A percentile compares a stretch with the other conserved stretches of the same genome.
phyloP scores from a whole-genome alignment of 2,113 vertebrate genomes.

The Neodontobutis hainanensis region DNA sequence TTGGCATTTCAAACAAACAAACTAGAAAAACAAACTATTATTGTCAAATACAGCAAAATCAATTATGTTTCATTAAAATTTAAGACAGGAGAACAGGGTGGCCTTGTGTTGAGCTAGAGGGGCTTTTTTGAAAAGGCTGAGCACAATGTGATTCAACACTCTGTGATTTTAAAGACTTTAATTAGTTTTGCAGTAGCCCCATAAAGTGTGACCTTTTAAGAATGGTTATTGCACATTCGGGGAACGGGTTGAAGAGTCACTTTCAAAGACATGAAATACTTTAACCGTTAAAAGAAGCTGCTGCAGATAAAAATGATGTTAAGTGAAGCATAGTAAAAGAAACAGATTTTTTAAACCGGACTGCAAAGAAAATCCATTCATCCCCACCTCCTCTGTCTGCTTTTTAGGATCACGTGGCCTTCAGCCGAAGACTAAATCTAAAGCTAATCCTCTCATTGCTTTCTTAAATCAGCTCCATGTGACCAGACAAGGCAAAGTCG shows the following conservation, averaged over 20 bases:
- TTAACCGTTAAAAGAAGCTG: neutral
- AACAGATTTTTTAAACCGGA: slow-evolving; percentile 24
- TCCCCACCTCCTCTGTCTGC: slow-evolving; percentile 16
- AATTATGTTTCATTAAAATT: slow-evolving; percentile 12
- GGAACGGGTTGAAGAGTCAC: slow-evolving; percentile 5
- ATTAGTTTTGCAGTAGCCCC: slow-evolving; percentile 10
- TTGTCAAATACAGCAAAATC: neutral
- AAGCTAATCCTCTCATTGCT: slow-evolving; percentile 12
- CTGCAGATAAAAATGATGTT: neutral
- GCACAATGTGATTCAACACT: slow-evolving; percentile 7
- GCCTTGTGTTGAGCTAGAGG: slow-evolving; percentile 6
- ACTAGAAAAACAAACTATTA: neutral
- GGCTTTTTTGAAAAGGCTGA: slow-evolving; percentile 5
- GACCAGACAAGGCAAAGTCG: slow-evolving; percentile 18
- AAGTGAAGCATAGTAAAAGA: slow-evolving; percentile 4
- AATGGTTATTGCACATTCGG: slow-evolving; percentile 8
- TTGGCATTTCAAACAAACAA: slow-evolving; percentile 6
- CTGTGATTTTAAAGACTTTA: slow-evolving; percentile 22
- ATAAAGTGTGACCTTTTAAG: slow-evolving; percentile 28
- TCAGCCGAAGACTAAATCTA: slow-evolving; percentile 48
- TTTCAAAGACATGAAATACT: neutral
- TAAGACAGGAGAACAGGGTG: neutral
- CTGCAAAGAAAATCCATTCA: slow-evolving; percentile 35
- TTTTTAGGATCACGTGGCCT: slow-evolving; percentile 19
- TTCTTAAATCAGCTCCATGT: slow-evolving; percentile 13